These are phyloP conservation scores for Ceyx cyanopectus DNA, from an alignment of 2,113 vertebrate genomes.

Conservation along the genomic window DNA sequence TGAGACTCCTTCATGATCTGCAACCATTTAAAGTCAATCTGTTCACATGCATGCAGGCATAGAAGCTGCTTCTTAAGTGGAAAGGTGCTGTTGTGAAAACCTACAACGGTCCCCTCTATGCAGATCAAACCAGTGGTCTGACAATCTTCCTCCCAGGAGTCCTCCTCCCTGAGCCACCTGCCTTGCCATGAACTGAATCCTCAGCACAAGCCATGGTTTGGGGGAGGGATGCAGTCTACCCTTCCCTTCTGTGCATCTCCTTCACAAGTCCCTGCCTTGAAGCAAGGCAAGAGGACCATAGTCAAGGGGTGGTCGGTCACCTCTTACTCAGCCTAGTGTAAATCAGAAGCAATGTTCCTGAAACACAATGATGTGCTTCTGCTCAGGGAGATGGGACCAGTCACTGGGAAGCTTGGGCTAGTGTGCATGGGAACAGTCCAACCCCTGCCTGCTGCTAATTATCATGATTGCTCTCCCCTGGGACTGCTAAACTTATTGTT, in stretches of 20 bases:
- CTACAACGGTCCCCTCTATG: accelerated
- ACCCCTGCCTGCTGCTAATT: not conserved
- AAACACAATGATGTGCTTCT: not conserved
- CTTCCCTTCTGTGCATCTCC: not conserved
- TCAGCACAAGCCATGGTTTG: not conserved
- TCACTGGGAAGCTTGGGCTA: not conserved
- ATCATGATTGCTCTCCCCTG: not conserved
- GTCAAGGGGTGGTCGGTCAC: not conserved
- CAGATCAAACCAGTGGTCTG: not conserved
- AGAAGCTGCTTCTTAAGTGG: not conserved
- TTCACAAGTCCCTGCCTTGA: not conserved
- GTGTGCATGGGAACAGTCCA: not conserved
- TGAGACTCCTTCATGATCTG: not conserved
- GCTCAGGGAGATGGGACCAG: not conserved
- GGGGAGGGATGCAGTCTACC: not conserved
- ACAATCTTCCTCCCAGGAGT: not conserved
- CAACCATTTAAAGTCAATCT: not conserved
- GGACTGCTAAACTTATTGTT: accelerated
- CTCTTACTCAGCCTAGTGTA: not conserved
- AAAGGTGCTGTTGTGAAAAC: not conserved
- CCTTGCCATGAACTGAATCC: not conserved
- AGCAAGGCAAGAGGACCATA: too few species aligned
- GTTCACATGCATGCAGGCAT: accelerated
- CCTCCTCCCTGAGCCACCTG: not conserved
- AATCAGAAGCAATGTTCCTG: not conserved